Conservation (phyloP, 2,113 vertebrate genomes). For the Neofelis nebulosa region DNA sequence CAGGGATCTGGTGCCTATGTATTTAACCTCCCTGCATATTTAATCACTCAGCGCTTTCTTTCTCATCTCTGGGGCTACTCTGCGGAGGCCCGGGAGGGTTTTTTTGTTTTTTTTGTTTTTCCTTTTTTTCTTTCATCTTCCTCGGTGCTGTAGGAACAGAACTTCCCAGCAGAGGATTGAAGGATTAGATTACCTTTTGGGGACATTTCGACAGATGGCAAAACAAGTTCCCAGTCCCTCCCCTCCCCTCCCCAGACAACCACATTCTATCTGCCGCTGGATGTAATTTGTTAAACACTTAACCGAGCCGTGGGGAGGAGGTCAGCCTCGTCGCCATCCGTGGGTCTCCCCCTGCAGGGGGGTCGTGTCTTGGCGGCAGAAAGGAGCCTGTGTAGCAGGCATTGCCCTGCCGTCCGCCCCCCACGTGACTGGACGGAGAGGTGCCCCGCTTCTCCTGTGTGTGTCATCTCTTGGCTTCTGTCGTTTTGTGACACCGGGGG, state of each 20-base stretch:
- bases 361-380: background rate
- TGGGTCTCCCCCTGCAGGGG: background rate
- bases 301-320: fast-evolving
- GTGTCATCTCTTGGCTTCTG: background rate
- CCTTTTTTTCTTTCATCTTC: background rate
- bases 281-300: background rate
- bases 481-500: background rate
- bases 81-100: background rate
- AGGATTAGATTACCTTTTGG: conserved; percentile 13
- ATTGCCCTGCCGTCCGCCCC: background rate
- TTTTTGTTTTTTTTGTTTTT: background rate
- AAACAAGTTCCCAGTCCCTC: background rate
- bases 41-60: background rate
- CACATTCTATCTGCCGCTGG: background rate
- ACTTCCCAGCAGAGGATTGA: background rate
- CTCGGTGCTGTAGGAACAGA: background rate
- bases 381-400: background rate
- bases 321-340: background rate
- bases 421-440: background rate
- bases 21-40: fast-evolving
- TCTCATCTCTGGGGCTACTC: background rate
- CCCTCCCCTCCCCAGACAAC: background rate
- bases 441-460: background rate
- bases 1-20: background rate
- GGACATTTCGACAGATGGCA: background rate